A percentile compares a stretch with the other conserved stretches of the same genome.
Evolutionary conservation across 2,113 vertebrate species (phyloP).

Genomic region (Aphyosemion australe): DNA sequence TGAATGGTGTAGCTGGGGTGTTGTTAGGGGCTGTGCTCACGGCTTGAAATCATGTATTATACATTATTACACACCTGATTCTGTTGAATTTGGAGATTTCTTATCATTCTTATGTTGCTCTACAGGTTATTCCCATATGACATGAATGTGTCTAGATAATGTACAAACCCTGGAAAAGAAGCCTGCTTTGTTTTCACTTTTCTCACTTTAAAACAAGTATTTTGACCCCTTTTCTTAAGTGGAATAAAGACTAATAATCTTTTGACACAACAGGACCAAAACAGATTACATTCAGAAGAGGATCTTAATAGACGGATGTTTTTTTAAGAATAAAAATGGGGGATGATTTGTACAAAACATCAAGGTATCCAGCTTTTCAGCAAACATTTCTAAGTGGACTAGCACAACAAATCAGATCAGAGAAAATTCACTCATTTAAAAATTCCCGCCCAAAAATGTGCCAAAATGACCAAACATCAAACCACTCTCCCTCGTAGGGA

Average conservation of each 20-base stretch:
- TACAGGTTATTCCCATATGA: conserved; percentile 30
- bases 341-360: conserved; percentile 59
- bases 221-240: conserved; percentile 48
- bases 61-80: not conserved
- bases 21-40: conserved; percentile 1
- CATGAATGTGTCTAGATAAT: conserved; percentile 26
- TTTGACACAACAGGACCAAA: conserved; percentile 82
- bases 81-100: not conserved
- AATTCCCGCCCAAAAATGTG: conserved; percentile 51
- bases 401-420: conserved; percentile 26
- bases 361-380: conserved; percentile 10
- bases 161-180: conserved; percentile 27
- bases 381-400: conserved; percentile 33
- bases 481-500: conserved; percentile 43
- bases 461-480: conserved; percentile 64
- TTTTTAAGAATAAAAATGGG: conserved; percentile 63
- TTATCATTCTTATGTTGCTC: not conserved
- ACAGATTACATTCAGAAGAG: conserved; percentile 71
- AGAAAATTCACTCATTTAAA: conserved; percentile 29
- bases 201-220: conserved; percentile 51
- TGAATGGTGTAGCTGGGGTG: conserved; percentile 1
- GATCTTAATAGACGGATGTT: conserved; percentile 69
- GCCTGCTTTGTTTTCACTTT: conserved; percentile 14
- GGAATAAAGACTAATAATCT: conserved; percentile 67
- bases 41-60: conserved; percentile 16